Base-by-base conservation (phyloP, 1,140 invertebrate species). In the Cherax destructor region DNA sequence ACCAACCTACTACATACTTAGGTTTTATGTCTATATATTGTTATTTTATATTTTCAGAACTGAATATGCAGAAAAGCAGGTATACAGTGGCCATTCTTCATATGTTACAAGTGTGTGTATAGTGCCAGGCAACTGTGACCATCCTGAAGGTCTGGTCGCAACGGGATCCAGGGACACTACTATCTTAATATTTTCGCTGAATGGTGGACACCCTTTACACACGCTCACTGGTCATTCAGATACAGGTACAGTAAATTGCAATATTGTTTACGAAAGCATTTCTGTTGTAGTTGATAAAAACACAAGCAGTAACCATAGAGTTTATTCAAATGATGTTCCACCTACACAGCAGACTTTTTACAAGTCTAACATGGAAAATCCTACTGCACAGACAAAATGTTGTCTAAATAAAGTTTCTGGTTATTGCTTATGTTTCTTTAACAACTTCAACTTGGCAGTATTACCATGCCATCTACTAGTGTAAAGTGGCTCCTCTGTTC, bases 131-230 rank as follows among this genome's bases (percentile, higher is more conserved):
- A 96, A 96, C 91, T 94, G 96, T 91, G 95, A 95, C 30, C 96
- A 96, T 94, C 97, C 97, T 9, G 95, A 96, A 56, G 98, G 98
- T 30, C 94, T 98, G 4, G 97, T 99, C 93, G 94, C 98, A 4
- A 98, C 98, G 52, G 98, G 98, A 13, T 97, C 98, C 93, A 97
- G 98, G 95, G 98, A 99, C 94, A 96, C 96, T 81, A 96, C 95
- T 1, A 98, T 99, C 93, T 96, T 97, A 92, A 96, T 97, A 18
- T 99, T 97, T 94, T 94, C 94, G 13, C 91, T 95, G 21, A 95
- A 96, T 78, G 96, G 96, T 2, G 94, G 96, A 78, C 93, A 96
- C 10, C 95, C 95, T 21, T 83, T 95, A 9, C 95, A 94, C 88
- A 96, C 95, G 69, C 95, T 99, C 7, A 96, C 96, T 92, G 97